phyloP scores from a whole-genome alignment of 2,797 vertebrate genomes.

The Pelochelys cantorii region DNA sequence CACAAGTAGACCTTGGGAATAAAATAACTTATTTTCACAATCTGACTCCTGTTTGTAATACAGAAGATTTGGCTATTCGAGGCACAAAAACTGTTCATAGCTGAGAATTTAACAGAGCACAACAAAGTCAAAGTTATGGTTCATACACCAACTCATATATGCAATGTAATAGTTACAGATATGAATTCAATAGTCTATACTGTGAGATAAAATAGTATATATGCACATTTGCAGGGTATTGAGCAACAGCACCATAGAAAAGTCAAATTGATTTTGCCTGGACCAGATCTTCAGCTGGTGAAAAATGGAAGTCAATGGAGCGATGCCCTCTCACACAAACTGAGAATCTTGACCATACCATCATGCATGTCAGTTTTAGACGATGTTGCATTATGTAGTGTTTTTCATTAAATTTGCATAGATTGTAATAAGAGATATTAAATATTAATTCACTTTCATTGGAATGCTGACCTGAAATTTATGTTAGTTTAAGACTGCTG shows the following conservation, averaged over 20 bases:
- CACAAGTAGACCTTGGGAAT: neutral
- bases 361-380: slow-evolving; percentile 9
- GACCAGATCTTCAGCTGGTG: neutral
- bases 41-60: neutral
- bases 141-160: neutral
- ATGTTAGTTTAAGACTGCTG: neutral
- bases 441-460: slow-evolving; percentile 9
- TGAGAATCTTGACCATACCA: neutral
- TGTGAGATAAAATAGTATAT: neutral
- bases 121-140: neutral
- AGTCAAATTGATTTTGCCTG: neutral
- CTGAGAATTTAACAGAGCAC: neutral
- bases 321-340: neutral
- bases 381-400: neutral
- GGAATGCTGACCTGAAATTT: slow-evolving; percentile 65
- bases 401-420: neutral
- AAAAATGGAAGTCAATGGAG: neutral
- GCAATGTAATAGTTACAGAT: neutral
- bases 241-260: neutral
- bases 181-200: neutral
- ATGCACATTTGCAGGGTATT: neutral
- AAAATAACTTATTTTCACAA: neutral
- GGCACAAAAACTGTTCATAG: neutral
- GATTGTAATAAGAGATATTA: neutral
- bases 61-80: neutral